These are phyloP conservation scores for Leptodactylus fuscus DNA, from an alignment of 2,113 vertebrate genomes.

Conservation along the genomic window DNA sequence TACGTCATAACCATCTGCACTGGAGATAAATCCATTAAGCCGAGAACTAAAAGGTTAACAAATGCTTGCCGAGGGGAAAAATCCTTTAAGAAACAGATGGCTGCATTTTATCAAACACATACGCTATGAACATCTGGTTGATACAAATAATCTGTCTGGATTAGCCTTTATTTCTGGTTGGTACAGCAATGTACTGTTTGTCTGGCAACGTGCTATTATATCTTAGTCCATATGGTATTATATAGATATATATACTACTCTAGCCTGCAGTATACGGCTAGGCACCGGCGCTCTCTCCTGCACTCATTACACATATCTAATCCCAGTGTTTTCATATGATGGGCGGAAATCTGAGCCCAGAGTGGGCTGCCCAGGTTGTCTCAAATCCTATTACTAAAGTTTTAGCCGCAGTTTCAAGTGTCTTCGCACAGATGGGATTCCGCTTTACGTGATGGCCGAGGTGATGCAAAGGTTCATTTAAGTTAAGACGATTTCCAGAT, in stretches of 20 bases:
- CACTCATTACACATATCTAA: constrained; percentile 2
- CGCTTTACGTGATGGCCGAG: neutral
- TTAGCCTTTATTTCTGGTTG: constrained; percentile 17
- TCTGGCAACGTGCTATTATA: neutral
- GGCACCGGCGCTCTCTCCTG: too few relatives aligned
- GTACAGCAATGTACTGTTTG: constrained; percentile 4
- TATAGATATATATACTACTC: too few relatives aligned
- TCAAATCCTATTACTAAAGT: constrained; percentile 1
- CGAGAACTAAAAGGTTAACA: neutral
- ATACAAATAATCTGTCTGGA: neutral
- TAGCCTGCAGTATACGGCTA: too few relatives aligned
- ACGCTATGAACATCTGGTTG: neutral
- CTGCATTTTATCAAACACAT: neutral
- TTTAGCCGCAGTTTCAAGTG: neutral
- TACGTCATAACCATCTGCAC: too few relatives aligned
- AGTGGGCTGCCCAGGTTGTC: neutral
- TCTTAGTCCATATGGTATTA: neutral
- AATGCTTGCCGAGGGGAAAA: neutral
- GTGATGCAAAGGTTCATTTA: constrained; percentile 31
- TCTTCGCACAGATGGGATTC: constrained; percentile 41
- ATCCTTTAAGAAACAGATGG: constrained; percentile 13
- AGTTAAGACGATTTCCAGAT: constrained; percentile 33
- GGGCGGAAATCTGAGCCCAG: constrained; percentile 23
- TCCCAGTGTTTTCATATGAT: neutral
- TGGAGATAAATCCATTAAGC: neutral